Base-by-base conservation (phyloP, 2,797 vertebrate species). In the Rhinatrema bivittatum region DNA sequence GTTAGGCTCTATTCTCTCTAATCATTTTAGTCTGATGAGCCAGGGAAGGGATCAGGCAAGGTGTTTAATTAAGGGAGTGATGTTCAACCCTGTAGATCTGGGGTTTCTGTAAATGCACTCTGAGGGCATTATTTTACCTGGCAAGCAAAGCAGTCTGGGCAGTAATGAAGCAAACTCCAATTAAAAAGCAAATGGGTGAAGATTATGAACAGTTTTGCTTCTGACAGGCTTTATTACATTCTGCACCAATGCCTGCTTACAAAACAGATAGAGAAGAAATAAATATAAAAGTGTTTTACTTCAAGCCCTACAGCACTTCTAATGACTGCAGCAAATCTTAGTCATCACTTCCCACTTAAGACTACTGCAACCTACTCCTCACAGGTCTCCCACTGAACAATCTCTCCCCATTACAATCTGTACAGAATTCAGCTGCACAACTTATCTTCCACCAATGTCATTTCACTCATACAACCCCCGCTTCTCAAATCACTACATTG, bases 131-230 rank as follows among this genome's bases (percentile, higher is more conserved):
- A 63, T 57, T 72, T 67, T 75, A 73, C 72, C 67, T 57, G 29
- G 53, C 35, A 37, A 3, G 1, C 30, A 38, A 62, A 67, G 34
- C 56, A 73, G 67, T 43, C 46, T 42, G 41, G 51, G 42, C 59
- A 58, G 67, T 70, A 72, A 73, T 68, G 70, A 73, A 73, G 63
- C 60, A 69, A 72, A 60, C 55, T 65, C 67, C 71, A 72, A 75
- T 75, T 75, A 75, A 75, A 73, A 69, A 70, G n/a, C 72, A 71
- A 70, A 56, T 2, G 27, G 51, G 39, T 68, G 66, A 63, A 40
- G 39, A 62, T 66, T 72, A 70, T 74, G 72, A 74, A 57, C 50
- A 41, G 51, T 66, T n/a, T n/a, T 64, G 41, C 39, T 59, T 60
- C 56, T 70, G 68, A 72, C 66, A 68, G 48, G 47, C 57, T 60